A percentile compares a stretch with the other conserved stretches of the same genome.
These are phyloP conservation scores for Oxygymnocypris stewartii DNA, from an alignment of 2,113 vertebrate species.

Conservation along the genomic window DNA sequence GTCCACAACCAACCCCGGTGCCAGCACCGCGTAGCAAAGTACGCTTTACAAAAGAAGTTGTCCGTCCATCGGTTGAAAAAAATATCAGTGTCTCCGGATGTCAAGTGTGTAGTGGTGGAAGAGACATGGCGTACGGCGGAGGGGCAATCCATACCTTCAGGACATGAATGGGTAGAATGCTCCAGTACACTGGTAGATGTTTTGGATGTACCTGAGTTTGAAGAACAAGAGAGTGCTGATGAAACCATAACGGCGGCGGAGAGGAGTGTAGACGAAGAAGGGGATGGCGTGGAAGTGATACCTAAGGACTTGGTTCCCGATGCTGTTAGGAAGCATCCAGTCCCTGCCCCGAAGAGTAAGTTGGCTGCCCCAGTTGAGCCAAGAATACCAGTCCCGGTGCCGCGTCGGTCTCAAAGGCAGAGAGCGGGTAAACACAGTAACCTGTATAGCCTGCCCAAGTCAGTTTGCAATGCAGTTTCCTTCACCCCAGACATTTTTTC, in stretches of 20 bases:
- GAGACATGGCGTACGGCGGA: not conserved
- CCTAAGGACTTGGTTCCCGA: not conserved
- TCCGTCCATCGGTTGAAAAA: not conserved
- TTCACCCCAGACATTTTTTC: too few species aligned
- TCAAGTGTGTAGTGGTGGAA: not conserved
- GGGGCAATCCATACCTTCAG: not conserved
- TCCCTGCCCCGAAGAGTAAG: not conserved
- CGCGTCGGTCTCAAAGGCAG: too few species aligned
- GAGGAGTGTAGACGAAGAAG: too few species aligned
- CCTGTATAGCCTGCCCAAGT: too few species aligned
- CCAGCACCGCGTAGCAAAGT: too few species aligned
- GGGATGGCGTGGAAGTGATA: too few species aligned
- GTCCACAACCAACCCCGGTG: too few species aligned
- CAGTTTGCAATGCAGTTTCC: too few species aligned
- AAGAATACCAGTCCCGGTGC: too few species aligned
- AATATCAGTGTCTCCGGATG: rapidly evolving
- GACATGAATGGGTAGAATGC: not conserved
- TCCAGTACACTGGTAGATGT: not conserved
- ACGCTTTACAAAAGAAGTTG: not conserved
- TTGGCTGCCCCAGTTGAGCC: not conserved
- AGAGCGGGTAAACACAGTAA: too few species aligned
- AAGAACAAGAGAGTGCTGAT: too few species aligned
- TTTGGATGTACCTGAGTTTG: not conserved
- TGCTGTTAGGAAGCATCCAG: not conserved
- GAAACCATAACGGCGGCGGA: not conserved